Evolutionary conservation across 2,113 vertebrate genomes (phyloP).

Genomic region (Panthera uncia): DNA sequence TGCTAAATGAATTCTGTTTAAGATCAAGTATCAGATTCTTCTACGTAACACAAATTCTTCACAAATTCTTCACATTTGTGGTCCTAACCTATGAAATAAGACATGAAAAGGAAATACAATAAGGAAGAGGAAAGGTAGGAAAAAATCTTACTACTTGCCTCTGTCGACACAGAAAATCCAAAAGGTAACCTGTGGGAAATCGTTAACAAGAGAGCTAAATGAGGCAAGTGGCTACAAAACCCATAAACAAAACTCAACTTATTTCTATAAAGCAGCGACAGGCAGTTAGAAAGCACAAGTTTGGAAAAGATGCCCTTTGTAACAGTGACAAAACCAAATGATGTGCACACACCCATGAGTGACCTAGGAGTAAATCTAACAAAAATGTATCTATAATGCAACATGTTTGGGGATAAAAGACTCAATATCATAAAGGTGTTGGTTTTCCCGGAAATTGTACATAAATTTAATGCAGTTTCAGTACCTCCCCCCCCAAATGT

Average conservation of each 20-base stretch:
- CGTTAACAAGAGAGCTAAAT: background rate
- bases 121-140: background rate
- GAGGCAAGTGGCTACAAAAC: background rate
- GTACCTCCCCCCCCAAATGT: background rate
- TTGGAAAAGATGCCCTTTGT: background rate
- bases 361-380: background rate
- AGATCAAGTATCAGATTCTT: background rate
- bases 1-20: background rate
- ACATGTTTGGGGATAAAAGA: background rate
- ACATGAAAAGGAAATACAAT: background rate
- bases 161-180: background rate
- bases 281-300: background rate
- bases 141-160: background rate
- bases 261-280: background rate
- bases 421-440: background rate
- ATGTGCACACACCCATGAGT: rapidly evolving
- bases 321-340: background rate
- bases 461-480: background rate
- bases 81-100: background rate
- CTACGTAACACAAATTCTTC: background rate
- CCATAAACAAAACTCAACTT: background rate
- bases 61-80: background rate
- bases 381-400: background rate
- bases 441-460: background rate
- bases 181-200: background rate